These are phyloP conservation scores for Bradypus variegatus DNA, from an alignment of 2,797 vertebrate genomes.

Conservation along the genomic window DNA sequence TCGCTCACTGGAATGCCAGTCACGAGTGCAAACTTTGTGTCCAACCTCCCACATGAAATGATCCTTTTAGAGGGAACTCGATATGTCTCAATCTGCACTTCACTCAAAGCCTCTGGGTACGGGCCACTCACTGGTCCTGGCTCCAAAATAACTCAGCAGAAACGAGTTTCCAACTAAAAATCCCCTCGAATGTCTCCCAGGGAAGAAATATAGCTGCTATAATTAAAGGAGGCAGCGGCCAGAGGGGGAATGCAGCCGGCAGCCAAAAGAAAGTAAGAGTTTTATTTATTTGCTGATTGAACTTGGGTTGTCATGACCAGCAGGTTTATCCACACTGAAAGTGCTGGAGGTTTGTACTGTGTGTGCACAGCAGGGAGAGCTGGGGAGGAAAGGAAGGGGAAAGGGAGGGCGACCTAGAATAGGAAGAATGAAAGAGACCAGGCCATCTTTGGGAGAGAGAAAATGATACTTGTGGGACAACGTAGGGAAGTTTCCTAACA, in stretches of 20 bases:
- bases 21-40: slow-evolving; percentile 99
- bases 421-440: slow-evolving; percentile 44
- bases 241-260: slow-evolving; percentile 76
- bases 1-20: slow-evolving; percentile 99
- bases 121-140: slow-evolving; percentile 76
- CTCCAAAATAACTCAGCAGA: slow-evolving; percentile 78
- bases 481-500: slow-evolving; percentile 22
- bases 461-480: slow-evolving; percentile 36
- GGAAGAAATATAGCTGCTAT: slow-evolving; percentile 75
- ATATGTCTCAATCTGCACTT: slow-evolving; percentile 99
- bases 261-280: slow-evolving; percentile 79
- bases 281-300: slow-evolving; percentile 71
- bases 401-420: not conserved
- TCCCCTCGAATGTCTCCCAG: slow-evolving; percentile 73
- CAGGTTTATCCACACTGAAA: slow-evolving; percentile 79
- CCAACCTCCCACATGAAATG: slow-evolving; percentile 99
- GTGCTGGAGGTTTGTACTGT: slow-evolving; percentile 72
- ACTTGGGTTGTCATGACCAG: slow-evolving; percentile 75
- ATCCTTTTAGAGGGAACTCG: slow-evolving; percentile 97
- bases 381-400: not conserved
- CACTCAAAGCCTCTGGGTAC: slow-evolving; percentile 85
- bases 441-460: slow-evolving; percentile 22
- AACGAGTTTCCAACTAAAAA: slow-evolving; percentile 72
- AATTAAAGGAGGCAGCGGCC: slow-evolving; percentile 79
- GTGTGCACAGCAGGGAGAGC: slow-evolving; percentile 49